Evolutionary conservation across 2,797 vertebrate species (phyloP), one percentile per base, ranked within the genome.

Genomic region (Octomys mimax): DNA sequence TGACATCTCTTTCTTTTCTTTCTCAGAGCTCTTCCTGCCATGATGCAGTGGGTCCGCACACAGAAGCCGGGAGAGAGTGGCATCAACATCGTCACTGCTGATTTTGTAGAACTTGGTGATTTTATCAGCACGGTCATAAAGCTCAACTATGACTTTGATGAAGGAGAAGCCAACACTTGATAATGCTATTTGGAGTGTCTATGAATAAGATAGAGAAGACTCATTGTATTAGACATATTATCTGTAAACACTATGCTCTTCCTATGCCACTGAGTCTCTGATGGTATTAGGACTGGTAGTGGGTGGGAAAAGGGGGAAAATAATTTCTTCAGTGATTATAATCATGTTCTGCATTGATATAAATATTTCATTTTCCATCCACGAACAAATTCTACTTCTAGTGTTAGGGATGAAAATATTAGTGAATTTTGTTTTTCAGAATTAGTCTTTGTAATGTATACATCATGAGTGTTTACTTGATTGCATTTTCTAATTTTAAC

Each of bases 71-170:
- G 99, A 33, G 99, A 99, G 98, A 99, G 99, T 33, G 99, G 99
- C 92, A 99, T 99, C 98, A 99, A 99, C 98, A 99, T 99, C 97
- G 99, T 99, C 98, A 99, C 99, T 31, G 99, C 99, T 2, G 99
- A 99, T 98, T 99, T 99, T 98, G 99, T 99, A 98, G 99, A 99
- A 99, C 99, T 99, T 5, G 99, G 99, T 33, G 99, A 99, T 95
- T 99, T 99, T 98, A 99, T 99, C 99, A 99, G 99, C 96, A 99
- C 99, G 1, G 99, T 99, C 98, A 99, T 99, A 99, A 99, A 99
- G 98, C 99, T 99, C 98, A 99, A 99, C 99, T 99, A 99, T 97
- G 98, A 99, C 97, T 98, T 99, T 98, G 99, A 99, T 19, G 99
- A 99, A 92, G 99, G 99, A 89, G 99, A 99, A 88, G 99, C 99